A percentile compares a stretch with the other conserved stretches of the same genome.
Conservation (phyloP, 2,797 vertebrate genomes). For the Denticeps clupeoides region DNA sequence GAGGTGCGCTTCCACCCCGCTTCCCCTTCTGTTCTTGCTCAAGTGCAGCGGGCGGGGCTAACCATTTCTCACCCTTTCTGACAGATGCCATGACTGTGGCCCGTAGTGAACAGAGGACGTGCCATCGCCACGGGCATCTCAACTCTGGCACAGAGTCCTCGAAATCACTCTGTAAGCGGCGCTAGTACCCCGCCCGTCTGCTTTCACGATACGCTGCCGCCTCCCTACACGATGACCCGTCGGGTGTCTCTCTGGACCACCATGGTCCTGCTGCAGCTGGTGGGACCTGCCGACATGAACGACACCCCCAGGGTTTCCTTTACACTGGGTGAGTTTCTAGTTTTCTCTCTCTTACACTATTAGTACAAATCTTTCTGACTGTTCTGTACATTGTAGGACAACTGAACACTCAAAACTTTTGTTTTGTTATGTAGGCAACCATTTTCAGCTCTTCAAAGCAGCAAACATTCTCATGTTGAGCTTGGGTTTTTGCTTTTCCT, state of each 20-base stretch:
- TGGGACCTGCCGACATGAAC: slow-evolving; percentile 24
- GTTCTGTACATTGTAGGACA: too few species aligned
- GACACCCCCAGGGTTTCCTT: slow-evolving; percentile 53
- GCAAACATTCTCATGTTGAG: too few species aligned
- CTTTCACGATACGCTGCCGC: neutral
- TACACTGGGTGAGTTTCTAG: slow-evolving; percentile 40
- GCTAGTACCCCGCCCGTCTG: slow-evolving; percentile 2
- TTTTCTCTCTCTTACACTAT: neutral
- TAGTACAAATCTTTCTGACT: too few species aligned
- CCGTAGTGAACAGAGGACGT: slow-evolving; percentile 25
- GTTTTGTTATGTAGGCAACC: too few species aligned
- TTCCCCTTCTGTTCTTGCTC: neutral
- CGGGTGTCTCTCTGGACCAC: slow-evolving; percentile 22
- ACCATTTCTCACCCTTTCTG: neutral
- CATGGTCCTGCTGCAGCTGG: slow-evolving; percentile 29
- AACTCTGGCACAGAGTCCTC: neutral
- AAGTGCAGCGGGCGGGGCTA: neutral
- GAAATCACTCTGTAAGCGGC: slow-evolving; percentile 11
- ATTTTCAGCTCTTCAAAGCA: too few species aligned
- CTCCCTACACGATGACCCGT: slow-evolving; percentile 30
- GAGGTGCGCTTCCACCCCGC: neutral
- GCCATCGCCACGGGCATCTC: slow-evolving; percentile 20
- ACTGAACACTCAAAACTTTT: too few species aligned
- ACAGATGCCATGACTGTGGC: slow-evolving; percentile 38
- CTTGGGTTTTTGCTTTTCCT: too few species aligned